Base-by-base conservation (phyloP, 2,113 vertebrate species). In the Prolemur simus region DNA sequence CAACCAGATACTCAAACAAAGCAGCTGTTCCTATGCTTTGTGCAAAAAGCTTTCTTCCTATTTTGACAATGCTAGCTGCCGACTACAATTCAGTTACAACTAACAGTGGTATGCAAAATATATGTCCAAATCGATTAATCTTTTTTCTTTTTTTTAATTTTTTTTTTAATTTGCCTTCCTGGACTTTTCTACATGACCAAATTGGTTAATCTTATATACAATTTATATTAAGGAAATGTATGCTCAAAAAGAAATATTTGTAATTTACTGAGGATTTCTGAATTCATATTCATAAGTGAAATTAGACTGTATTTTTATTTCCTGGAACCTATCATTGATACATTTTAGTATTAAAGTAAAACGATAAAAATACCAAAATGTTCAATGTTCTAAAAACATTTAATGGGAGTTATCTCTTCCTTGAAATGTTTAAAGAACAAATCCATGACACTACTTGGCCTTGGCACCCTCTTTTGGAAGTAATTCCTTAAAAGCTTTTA, bases 1-100 rank as follows among this genome's bases (percentile, higher is more conserved):
- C 63, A 96, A 92, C 56, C 87, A 89, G 32, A 84, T 74, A 80
- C 60, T 92, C 34, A 96, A 83, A 92, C 39, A 93, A 97, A 97
- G 68, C 94, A 96, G 73, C 52, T 89, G 47, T 81, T 91, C 39
- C 49, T 37, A 78, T 1, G 6, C 23, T 91, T 81, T 88, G n/a
- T 91, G 66, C 52, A 93, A 93, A 96, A 95, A 94, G 29, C n/a
- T 91, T 85, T 93, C 37, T 63, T 63, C 17, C 60, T 42, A 23
- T 56, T 81, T 49, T 20, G 27, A 80, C 45, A 71, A 12, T 32
- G 37, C 52, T 68, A 82, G 32, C 63, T 92, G 34, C 42, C 90
- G 69, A 76, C 23, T 37, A 80, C 39, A 54, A 13, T 71, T 96
- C 32, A 81, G 47, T 95, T 89, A 87, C 23, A 95, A 63, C 18